Evolutionary conservation across 2,113 vertebrate species (phyloP).

Genomic region (Cinclus mexicanus): DNA sequence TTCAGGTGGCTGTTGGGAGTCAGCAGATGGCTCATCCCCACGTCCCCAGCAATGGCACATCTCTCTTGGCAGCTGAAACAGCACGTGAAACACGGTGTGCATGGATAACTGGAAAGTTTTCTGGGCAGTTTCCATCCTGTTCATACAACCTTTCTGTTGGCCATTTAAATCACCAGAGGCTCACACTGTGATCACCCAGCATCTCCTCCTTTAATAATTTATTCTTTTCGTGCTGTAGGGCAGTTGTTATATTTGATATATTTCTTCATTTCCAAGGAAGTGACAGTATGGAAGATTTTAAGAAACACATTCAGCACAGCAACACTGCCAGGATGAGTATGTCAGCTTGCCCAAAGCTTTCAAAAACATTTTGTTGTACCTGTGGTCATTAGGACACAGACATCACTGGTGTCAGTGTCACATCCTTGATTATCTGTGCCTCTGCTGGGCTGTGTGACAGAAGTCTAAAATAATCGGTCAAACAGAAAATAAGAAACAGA

Average conservation of each 20-base stretch:
- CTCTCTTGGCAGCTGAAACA: not conserved
- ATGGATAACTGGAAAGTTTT: not conserved
- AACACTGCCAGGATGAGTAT: not conserved
- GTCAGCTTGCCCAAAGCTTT: not conserved
- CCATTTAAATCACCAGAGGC: not conserved
- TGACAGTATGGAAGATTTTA: not conserved
- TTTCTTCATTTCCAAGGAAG: not conserved
- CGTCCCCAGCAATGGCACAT: not conserved
- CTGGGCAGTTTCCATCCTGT: not conserved
- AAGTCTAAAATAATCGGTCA: not conserved
- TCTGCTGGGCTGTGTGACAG: not conserved
- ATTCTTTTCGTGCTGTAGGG: not conserved
- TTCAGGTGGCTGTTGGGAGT: not conserved
- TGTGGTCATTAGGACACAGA: not conserved
- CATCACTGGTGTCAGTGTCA: not conserved
- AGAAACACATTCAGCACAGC: not conserved
- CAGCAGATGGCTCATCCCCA: not conserved
- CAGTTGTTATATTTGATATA: not conserved
- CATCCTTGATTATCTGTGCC: not conserved
- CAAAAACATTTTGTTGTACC: not conserved
- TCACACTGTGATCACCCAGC: not conserved
- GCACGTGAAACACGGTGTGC: rapidly evolving
- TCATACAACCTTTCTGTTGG: not conserved
- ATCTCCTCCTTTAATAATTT: not conserved
- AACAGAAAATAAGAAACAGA: not conserved